A percentile compares a stretch with the other conserved stretches of the same genome.
Evolutionary conservation across 2,888 invertebrate species (phyloP).

Genomic region (Raillietiella orientalis): DNA sequence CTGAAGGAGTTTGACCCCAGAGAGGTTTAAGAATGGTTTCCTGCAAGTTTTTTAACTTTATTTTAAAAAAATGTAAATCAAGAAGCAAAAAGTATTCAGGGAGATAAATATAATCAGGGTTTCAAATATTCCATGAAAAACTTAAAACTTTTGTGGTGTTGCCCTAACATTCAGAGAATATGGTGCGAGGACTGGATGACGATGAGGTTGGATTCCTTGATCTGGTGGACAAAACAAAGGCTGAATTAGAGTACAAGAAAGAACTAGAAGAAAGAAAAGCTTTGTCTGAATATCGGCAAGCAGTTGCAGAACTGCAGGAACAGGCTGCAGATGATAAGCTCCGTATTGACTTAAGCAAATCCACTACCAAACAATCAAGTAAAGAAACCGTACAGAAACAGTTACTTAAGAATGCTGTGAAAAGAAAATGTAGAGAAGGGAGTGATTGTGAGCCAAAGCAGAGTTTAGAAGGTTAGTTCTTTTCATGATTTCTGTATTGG

Average conservation of each 20-base stretch:
- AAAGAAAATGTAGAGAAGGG: conserved; percentile 8
- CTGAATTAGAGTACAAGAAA: conserved; percentile 51
- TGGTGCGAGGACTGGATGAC: conserved; percentile 56
- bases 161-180: too few relatives aligned
- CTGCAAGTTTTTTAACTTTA: too few relatives aligned
- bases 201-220: conserved; percentile 87
- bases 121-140: too few relatives aligned
- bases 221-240: conserved; percentile 50
- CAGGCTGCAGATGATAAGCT: conserved; percentile 28
- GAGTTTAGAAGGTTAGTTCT: neutral
- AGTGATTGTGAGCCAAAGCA: conserved; percentile 4
- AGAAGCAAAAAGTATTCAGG: too few relatives aligned
- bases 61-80: too few relatives aligned
- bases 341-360: conserved; percentile 19
- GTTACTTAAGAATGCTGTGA: too few relatives aligned
- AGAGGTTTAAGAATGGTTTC: too few relatives aligned
- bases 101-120: too few relatives aligned
- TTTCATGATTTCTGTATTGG: too few relatives aligned
- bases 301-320: conserved; percentile 29
- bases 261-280: conserved; percentile 54
- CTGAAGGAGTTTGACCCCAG: too few relatives aligned
- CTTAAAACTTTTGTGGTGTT: too few relatives aligned
- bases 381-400: too few relatives aligned
- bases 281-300: conserved; percentile 25
- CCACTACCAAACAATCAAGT: conserved; percentile 9